phyloP scores from a whole-genome alignment of 2,797 vertebrate genomes.

The Peromyscus nudipes region DNA sequence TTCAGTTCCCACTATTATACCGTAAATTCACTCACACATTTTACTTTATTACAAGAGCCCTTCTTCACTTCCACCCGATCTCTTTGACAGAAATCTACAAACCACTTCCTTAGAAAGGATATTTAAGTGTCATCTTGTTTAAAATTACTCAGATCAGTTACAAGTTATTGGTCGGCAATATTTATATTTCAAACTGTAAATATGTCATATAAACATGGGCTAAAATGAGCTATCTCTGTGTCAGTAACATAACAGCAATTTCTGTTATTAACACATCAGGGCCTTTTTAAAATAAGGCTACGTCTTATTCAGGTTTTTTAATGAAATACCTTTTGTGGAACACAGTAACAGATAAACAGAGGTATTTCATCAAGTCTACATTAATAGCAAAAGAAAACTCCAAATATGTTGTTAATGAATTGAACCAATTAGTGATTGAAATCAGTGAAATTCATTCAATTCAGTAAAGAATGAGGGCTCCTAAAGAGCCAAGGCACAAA shows the following conservation, averaged over 20 bases:
- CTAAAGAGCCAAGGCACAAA: constrained; percentile 74
- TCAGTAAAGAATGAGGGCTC: constrained; percentile 76
- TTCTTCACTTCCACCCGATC: neutral
- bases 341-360: constrained; percentile 75
- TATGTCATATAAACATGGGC: constrained; percentile 56
- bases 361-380: constrained; percentile 83
- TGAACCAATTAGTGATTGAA: constrained; percentile 83
- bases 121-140: constrained; percentile 16
- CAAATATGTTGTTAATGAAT: constrained; percentile 84
- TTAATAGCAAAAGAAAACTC: constrained; percentile 81
- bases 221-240: constrained; percentile 25
- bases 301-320: constrained; percentile 77
- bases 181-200: constrained; percentile 65
- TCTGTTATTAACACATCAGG: constrained; percentile 79
- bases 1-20: neutral
- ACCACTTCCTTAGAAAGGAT: neutral
- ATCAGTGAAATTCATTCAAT: constrained; percentile 80
- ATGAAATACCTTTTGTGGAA: constrained; percentile 73
- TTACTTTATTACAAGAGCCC: neutral
- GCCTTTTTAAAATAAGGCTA: constrained; percentile 74
- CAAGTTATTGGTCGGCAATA: constrained; percentile 12
- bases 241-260: constrained; percentile 45
- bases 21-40: neutral
- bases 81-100: neutral
- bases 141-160: neutral